Percentiles rank a stretch among this genome's conserved stretches.
phyloP scores from a whole-genome alignment of 2,113 vertebrate genomes.

The Periophthalmus modestus region DNA sequence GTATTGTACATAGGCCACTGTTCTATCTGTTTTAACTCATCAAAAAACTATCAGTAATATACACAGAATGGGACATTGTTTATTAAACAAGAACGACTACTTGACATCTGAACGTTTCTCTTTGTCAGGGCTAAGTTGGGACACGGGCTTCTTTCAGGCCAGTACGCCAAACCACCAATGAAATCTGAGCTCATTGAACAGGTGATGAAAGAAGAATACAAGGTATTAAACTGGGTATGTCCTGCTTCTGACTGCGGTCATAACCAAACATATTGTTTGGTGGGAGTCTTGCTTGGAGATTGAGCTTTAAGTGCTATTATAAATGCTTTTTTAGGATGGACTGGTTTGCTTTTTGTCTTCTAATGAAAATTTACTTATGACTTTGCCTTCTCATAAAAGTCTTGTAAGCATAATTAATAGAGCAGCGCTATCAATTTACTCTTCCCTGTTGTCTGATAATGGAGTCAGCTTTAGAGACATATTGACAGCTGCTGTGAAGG shows the following conservation, averaged over 20 bases:
- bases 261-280: constrained; percentile 38
- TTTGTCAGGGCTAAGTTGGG: constrained; percentile 92
- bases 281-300: neutral
- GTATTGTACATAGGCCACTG: neutral
- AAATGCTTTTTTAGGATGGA: neutral
- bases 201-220: constrained; percentile 99
- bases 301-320: neutral
- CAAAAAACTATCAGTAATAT: neutral
- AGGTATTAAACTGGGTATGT: constrained; percentile 87
- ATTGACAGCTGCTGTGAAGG: constrained; percentile 47
- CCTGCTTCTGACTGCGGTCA: constrained; percentile 57
- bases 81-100: neutral
- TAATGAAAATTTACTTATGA: neutral
- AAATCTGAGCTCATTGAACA: constrained; percentile 99
- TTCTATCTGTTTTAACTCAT: neutral
- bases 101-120: constrained; percentile 32
- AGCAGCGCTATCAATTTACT: constrained; percentile 26
- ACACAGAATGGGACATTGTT: no score
- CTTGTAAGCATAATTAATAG: constrained; percentile 32
- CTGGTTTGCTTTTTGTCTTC: neutral
- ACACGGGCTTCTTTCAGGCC: constrained; percentile 95
- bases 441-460: constrained; percentile 41
- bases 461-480: constrained; percentile 39
- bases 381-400: no score
- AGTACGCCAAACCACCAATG: constrained; percentile 92